These are phyloP conservation scores for Tipula confusa DNA, from an alignment of 2,888 invertebrate genomes.

Conservation along the genomic window DNA sequence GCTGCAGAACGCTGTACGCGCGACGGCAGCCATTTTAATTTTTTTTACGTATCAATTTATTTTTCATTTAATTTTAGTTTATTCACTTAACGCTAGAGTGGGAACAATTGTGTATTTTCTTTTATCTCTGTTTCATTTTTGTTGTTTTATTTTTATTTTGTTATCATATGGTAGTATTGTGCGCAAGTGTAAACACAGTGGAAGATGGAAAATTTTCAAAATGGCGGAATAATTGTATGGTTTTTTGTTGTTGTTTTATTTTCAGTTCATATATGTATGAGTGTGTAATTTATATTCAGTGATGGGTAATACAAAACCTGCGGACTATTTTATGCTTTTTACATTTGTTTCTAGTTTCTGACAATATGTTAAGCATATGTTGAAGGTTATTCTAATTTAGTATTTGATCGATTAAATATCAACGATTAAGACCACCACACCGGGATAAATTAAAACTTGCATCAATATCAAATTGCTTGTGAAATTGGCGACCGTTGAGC, in stretches of 20 bases:
- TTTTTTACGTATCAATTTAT: conserved; percentile 4
- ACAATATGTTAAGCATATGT: too few relatives aligned
- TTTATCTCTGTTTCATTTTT: neutral
- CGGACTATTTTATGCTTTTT: neutral
- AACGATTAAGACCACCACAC: too few relatives aligned
- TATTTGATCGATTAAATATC: too few relatives aligned
- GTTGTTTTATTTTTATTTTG: neutral
- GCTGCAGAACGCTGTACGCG: conserved; percentile 31
- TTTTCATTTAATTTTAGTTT: neutral
- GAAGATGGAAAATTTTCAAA: neutral
- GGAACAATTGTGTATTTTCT: neutral
- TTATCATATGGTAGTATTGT: neutral
- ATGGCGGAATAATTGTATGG: neutral
- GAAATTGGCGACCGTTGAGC: too few relatives aligned
- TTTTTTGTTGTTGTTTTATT: neutral
- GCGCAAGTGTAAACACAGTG: conserved; percentile 13
- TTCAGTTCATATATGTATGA: neutral
- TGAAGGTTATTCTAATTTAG: too few relatives aligned
- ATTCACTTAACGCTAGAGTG: neutral
- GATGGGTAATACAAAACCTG: neutral
- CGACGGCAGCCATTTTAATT: conserved; percentile 31
- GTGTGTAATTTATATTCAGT: neutral
- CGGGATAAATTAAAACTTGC: too few relatives aligned
- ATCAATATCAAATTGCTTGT: too few relatives aligned
- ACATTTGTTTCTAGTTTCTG: too few relatives aligned